Base-by-base conservation (phyloP, 2,888 invertebrate species). In the Atrina japonica region DNA sequence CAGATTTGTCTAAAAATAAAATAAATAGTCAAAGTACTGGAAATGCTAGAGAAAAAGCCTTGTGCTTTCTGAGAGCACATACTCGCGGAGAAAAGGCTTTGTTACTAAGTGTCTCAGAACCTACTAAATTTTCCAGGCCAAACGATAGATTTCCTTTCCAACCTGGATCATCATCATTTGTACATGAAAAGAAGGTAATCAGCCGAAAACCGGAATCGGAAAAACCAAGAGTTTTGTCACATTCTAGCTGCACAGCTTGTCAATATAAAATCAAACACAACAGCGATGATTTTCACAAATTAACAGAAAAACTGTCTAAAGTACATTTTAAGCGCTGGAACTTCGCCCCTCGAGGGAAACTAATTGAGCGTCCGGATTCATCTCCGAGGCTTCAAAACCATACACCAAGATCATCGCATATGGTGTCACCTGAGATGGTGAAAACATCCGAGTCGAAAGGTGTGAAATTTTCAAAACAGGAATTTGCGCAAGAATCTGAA, bases 211-310 rank as follows among this genome's bases (percentile, higher is more conserved):
- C 35, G 11, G 35, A 35, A 11, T 11, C 35, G 11, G 43, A 49
- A 49, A 35, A 49, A 18, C 21, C 29, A 30, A 47, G 29, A 21
- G 18, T 49, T 16, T 29, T 47, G 23, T 25, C 30, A 0, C 72
- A 78, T 55, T 59, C 78, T 16, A 61, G 52, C 14, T 82, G 82
- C 66, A 64, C 69, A 1, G 78, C 81, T n/a, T 82, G 83, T 64
- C 78, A 78, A 47, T 76, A 66, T 63, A 80, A 76, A 69, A 52
- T 82, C 7, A 80, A 75, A 58, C 73, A 74, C 43, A 58, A 66
- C 3, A 69, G 56, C 35, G 73, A 73, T 35, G 72, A 68, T 43
- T 60, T 65, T 11, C 45, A 64, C 11, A 66, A 60, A 30, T 27
- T 65, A 61, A 29, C 30, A 60, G 21, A 64, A 29, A 52, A 43